phyloP scores from a whole-genome alignment of 1,140 invertebrate genomes.

The Sycophaga agraensis region DNA sequence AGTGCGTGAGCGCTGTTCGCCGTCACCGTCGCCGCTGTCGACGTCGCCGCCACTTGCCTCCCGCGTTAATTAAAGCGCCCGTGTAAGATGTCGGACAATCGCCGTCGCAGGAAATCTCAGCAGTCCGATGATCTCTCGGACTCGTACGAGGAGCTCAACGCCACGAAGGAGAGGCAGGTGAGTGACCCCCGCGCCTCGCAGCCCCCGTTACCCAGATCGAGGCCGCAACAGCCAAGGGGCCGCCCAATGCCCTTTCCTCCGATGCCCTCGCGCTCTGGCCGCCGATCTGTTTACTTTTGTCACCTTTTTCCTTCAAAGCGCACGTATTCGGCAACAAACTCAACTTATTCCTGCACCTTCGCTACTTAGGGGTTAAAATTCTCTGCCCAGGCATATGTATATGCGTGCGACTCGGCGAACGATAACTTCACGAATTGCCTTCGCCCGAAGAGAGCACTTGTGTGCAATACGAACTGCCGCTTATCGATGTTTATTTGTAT shows the following conservation, averaged over 20 bases:
- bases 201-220: neutral
- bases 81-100: constrained; percentile 50
- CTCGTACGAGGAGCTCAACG: constrained; percentile 50
- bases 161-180: constrained; percentile 52
- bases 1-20: neutral
- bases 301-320: too few relatives aligned
- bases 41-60: too few relatives aligned
- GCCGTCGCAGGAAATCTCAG: constrained; percentile 50
- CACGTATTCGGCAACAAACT: too few relatives aligned
- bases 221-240: too few relatives aligned
- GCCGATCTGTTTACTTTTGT: neutral
- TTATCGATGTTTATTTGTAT: constrained; percentile 1
- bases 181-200: constrained; percentile 20
- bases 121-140: constrained; percentile 54
- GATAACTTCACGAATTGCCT: too few relatives aligned
- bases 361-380: neutral
- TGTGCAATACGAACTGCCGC: neutral
- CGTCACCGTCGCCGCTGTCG: neutral
- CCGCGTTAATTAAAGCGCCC: neutral
- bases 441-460: neutral
- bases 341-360: neutral
- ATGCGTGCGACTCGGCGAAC: too few relatives aligned
- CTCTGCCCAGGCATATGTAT: too few relatives aligned
- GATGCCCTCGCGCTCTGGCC: neutral
- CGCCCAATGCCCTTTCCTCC: neutral